Conservation (phyloP, 2,113 vertebrate species). For the Phyllopteryx taeniolatus region DNA sequence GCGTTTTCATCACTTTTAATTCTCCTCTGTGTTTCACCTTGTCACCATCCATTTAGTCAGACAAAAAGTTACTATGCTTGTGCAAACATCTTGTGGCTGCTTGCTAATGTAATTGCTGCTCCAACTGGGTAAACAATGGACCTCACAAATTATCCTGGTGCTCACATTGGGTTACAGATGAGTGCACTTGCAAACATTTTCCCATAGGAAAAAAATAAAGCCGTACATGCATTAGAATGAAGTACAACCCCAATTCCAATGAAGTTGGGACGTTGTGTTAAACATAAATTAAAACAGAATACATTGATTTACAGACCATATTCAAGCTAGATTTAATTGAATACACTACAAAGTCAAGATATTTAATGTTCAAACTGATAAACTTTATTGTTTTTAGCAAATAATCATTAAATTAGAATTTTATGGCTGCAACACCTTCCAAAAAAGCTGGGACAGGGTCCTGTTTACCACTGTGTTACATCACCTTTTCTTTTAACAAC, state of each 20-base stretch:
- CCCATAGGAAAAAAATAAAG: background rate
- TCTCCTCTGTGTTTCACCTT: background rate
- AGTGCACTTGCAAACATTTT: background rate
- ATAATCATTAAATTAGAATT: no score
- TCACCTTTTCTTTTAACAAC: no score
- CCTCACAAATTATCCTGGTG: background rate
- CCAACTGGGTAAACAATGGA: background rate
- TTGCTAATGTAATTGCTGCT: background rate
- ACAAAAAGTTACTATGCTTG: background rate
- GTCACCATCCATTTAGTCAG: background rate
- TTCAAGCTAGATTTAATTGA: no score
- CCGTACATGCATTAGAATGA: conserved; percentile 9
- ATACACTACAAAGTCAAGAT: no score
- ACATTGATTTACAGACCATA: no score
- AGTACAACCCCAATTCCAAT: conserved; percentile 1
- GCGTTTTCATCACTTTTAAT: conserved; percentile 1
- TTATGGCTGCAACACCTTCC: no score
- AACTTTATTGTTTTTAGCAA: no score
- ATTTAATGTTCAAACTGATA: no score
- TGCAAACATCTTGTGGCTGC: conserved; percentile 1
- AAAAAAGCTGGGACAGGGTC: no score
- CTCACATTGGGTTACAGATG: background rate
- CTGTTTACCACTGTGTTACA: no score
- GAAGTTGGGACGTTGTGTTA: no score
- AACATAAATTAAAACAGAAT: no score